These are phyloP conservation scores for Heliocidaris erythrogramma DNA, from an alignment of 35 echinoderm and acorn worm species.

Conservation along the genomic window DNA sequence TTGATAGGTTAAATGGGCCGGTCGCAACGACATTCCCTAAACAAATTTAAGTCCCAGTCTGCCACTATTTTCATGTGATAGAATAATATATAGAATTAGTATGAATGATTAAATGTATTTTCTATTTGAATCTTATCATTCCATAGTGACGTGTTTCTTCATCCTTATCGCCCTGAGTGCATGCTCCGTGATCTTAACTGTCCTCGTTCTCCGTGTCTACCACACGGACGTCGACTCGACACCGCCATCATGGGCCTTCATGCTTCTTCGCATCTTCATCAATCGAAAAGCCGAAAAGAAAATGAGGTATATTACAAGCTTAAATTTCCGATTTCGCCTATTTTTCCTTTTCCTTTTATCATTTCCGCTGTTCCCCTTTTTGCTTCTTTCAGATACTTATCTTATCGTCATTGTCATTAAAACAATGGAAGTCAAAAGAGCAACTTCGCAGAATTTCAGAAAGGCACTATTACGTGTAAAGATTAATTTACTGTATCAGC, in stretches of 20 bases:
- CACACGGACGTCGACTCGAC: not conserved
- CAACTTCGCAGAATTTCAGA: too few species aligned
- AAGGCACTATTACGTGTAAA: too few species aligned
- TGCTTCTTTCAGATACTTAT: too few species aligned
- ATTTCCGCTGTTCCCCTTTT: too few species aligned
- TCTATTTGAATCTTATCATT: not conserved
- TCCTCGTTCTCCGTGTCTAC: not conserved
- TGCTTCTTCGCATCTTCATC: constrained; percentile 26
- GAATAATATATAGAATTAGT: not conserved
- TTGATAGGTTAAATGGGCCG: too few species aligned
- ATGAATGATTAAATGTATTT: not conserved
- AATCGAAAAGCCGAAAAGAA: not conserved
- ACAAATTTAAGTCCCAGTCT: too few species aligned
- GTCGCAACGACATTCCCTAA: too few species aligned
- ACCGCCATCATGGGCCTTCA: not conserved
- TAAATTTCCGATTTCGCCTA: not conserved
- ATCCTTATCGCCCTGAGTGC: constrained; percentile 4
- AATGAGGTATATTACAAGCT: not conserved
- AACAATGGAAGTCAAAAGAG: too few species aligned
- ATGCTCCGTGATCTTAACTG: not conserved
- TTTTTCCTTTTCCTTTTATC: too few species aligned
- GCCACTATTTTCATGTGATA: not conserved
- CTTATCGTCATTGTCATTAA: too few species aligned
- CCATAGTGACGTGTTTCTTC: constrained; percentile 9
- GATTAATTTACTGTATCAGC: too few species aligned